These are phyloP conservation scores for Diarsia rubi DNA, from an alignment of 2,888 invertebrate genomes.

Conservation along the genomic window DNA sequence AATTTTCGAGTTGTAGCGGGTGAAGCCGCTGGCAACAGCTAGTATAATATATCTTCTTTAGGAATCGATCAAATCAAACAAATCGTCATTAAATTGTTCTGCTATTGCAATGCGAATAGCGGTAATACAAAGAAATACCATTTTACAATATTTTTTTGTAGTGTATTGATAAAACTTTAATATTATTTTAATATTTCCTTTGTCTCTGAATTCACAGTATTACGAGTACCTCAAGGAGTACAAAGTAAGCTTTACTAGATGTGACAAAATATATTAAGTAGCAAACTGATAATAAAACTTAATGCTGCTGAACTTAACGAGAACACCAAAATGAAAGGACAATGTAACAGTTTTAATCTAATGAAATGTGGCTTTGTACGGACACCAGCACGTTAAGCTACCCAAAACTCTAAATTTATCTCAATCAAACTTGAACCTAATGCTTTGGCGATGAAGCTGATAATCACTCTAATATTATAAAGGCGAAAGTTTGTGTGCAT, in stretches of 20 bases:
- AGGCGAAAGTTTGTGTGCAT: too few relatives aligned
- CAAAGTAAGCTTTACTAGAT: conserved; percentile 8
- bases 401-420: too few relatives aligned
- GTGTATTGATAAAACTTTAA: not conserved
- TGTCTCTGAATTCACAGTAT: not conserved
- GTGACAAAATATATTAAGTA: conserved; percentile 12
- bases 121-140: not conserved
- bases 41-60: too few relatives aligned
- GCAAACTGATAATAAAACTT: conserved; percentile 26
- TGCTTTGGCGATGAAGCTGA: too few relatives aligned
- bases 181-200: not conserved
- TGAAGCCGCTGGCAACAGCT: too few relatives aligned
- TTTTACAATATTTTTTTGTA: not conserved
- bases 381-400: too few relatives aligned
- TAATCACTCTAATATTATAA: too few relatives aligned
- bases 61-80: too few relatives aligned
- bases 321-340: not conserved
- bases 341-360: conserved; percentile 15
- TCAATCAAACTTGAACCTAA: too few relatives aligned
- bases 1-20: too few relatives aligned
- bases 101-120: not conserved
- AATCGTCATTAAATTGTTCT: too few relatives aligned
- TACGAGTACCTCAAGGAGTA: too few relatives aligned
- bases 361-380: not conserved
- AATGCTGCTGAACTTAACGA: conserved; percentile 8